Evolutionary conservation across 2,113 vertebrate species (phyloP).

Genomic region (Caranx melampygus): DNA sequence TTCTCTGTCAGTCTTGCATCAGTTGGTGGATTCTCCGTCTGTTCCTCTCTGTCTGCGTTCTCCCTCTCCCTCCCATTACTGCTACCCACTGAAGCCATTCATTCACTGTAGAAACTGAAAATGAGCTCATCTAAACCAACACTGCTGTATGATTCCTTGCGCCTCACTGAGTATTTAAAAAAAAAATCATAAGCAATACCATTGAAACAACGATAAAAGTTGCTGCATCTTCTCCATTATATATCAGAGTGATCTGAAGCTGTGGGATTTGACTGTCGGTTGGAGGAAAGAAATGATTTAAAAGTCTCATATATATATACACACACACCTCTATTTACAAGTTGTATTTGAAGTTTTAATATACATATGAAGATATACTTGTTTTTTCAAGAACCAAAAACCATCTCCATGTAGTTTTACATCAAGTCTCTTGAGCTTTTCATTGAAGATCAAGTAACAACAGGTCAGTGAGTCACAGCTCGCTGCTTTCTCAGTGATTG

Average conservation of each 20-base stretch:
- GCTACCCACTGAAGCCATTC: neutral
- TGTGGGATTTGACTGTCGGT: neutral
- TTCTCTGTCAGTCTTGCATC: constrained; percentile 26
- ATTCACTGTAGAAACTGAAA: constrained; percentile 4
- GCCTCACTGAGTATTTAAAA: neutral
- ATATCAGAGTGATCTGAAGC: neutral
- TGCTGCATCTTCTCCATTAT: neutral
- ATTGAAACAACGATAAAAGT: neutral
- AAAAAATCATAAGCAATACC: neutral
- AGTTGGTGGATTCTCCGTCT: constrained; percentile 8
- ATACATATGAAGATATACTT: no score
- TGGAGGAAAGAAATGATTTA: neutral
- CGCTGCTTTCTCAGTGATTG: no score
- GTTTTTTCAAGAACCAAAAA: no score
- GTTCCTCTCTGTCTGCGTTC: constrained; percentile 7
- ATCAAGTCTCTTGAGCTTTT: no score
- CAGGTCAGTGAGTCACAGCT: no score
- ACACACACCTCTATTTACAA: no score
- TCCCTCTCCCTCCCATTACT: constrained; percentile 11
- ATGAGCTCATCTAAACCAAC: neutral
- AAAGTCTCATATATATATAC: no score
- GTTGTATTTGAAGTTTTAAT: no score
- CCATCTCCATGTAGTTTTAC: no score
- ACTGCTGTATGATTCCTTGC: neutral
- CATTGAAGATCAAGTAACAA: no score